Conservation (phyloP, 1,140 invertebrate species). For the Calycopis cecrops region DNA sequence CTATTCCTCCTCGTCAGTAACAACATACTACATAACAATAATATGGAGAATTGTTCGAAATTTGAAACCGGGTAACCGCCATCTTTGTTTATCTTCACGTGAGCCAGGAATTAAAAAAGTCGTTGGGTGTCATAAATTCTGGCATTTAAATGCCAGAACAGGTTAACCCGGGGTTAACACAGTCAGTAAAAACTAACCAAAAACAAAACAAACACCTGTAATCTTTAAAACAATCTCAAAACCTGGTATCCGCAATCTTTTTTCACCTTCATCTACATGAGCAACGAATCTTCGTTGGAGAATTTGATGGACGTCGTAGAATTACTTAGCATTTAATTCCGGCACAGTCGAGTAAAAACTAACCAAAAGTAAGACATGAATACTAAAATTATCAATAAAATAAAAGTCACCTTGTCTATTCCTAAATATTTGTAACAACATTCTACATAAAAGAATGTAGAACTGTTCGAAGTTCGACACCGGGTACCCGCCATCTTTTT, state of each 20-base stretch:
- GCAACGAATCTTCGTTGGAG: conserved; percentile 47
- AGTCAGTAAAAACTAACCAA: too few species aligned
- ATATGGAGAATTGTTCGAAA: conserved; percentile 56
- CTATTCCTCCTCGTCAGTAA: conserved; percentile 56
- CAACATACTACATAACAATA: conserved; percentile 52
- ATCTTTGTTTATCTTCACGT: conserved; percentile 53
- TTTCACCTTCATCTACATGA: conserved; percentile 62
- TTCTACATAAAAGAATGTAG: conserved; percentile 47
- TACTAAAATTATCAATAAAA: too few species aligned
- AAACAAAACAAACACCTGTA: too few species aligned
- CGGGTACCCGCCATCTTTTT: conserved; percentile 41
- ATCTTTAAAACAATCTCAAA: too few species aligned
- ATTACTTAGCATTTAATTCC: conserved; percentile 35
- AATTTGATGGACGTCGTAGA: conserved; percentile 46
- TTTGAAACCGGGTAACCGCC: conserved; percentile 44
- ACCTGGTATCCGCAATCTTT: conserved; percentile 43
- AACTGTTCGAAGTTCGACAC: conserved; percentile 57
- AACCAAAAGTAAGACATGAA: too few species aligned
- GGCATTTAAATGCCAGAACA: too few species aligned
- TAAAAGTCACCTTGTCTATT: conserved; percentile 51
- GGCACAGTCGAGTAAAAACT: conserved; percentile 11
- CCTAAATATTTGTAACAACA: conserved; percentile 57
- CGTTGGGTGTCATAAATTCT: too few species aligned
- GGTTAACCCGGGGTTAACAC: too few species aligned
- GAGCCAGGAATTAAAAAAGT: conserved; percentile 49